A percentile compares a stretch with the other conserved stretches of the same genome.
Evolutionary conservation across 2,797 vertebrate genomes (phyloP).

Genomic region (Galaxias olidus): DNA sequence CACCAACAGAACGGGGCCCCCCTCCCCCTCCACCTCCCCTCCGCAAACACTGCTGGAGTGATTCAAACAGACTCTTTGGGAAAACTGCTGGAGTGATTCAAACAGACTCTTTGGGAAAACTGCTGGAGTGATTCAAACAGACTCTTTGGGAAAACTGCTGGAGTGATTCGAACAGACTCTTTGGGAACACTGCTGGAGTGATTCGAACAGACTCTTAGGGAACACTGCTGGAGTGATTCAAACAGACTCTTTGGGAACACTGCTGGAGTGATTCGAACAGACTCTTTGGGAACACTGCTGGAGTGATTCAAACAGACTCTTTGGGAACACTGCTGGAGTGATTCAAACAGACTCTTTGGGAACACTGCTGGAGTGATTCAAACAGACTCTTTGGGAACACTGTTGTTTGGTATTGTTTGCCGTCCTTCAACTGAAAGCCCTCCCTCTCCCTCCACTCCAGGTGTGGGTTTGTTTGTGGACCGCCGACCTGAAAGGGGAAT

Average conservation of each 20-base stretch:
- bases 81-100: constrained; percentile 60
- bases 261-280: constrained; percentile 58
- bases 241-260: constrained; percentile 53
- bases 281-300: constrained; percentile 55
- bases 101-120: constrained; percentile 54
- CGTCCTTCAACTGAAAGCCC: constrained; percentile 42
- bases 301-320: constrained; percentile 54
- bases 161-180: constrained; percentile 53
- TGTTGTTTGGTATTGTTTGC: constrained; percentile 42
- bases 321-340: constrained; percentile 55
- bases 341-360: constrained; percentile 54
- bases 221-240: constrained; percentile 61
- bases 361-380: constrained; percentile 58
- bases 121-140: constrained; percentile 56
- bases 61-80: constrained; percentile 54
- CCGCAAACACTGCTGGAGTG: constrained; percentile 38
- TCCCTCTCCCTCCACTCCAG: constrained; percentile 25
- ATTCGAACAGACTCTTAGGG: constrained; percentile 54
- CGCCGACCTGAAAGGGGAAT: constrained; percentile 36
- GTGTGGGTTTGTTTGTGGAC: constrained; percentile 36
- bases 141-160: constrained; percentile 53
- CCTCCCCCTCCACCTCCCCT: constrained; percentile 42
- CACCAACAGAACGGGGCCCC: constrained; percentile 54
- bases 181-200: constrained; percentile 55
- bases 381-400: constrained; percentile 49